Evolutionary conservation across 2,888 invertebrate species (phyloP).

Genomic region (Heliconius ismenius): DNA sequence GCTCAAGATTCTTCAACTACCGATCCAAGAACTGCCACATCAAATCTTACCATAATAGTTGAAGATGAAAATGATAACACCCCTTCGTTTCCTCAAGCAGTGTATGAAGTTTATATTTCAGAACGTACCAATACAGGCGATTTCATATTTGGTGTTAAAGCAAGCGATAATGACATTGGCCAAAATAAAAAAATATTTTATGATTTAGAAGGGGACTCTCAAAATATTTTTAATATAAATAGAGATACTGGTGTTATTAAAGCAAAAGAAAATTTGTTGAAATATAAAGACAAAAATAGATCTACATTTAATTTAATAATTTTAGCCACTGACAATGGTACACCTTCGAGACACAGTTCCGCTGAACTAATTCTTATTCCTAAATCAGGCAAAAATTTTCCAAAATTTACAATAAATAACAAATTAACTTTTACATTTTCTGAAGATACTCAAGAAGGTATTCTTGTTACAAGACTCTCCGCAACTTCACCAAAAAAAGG

Average conservation of each 20-base stretch:
- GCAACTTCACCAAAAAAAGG: constrained; percentile 92
- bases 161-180: constrained; percentile 91
- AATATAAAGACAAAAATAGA: constrained; percentile 76
- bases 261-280: constrained; percentile 85
- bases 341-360: constrained; percentile 85
- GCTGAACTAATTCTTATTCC: constrained; percentile 89
- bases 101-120: constrained; percentile 90
- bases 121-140: constrained; percentile 90
- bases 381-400: constrained; percentile 89
- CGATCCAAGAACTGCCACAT: constrained; percentile 90
- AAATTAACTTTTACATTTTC: constrained; percentile 88
- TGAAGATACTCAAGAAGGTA: constrained; percentile 90
- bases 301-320: constrained; percentile 87
- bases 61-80: constrained; percentile 93
- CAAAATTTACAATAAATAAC: constrained; percentile 87
- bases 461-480: constrained; percentile 87
- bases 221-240: constrained; percentile 89
- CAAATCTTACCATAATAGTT: constrained; percentile 90
- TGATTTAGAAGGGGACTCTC: constrained; percentile 88
- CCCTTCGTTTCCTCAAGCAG: constrained; percentile 87
- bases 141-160: constrained; percentile 95
- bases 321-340: constrained; percentile 91
- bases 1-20: constrained; percentile 94
- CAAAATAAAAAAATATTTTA: constrained; percentile 91
- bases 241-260: constrained; percentile 93